These are phyloP conservation scores for Rhincodon typus DNA, from an alignment of 2,797 vertebrate species.

Conservation along the genomic window DNA sequence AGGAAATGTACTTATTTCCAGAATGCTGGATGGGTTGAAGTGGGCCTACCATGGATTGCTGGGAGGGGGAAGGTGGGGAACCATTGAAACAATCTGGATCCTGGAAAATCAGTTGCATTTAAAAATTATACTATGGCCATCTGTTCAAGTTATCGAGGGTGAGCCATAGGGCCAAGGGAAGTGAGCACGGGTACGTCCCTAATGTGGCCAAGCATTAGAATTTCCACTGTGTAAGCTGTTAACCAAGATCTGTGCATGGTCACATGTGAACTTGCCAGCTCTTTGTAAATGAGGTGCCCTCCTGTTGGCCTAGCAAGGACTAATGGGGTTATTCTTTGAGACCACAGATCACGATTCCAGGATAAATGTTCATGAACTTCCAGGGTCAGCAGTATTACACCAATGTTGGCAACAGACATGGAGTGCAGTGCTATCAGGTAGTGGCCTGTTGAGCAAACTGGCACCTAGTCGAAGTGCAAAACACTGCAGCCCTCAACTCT, in stretches of 20 bases:
- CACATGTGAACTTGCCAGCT: background rate
- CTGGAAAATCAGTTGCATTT: background rate
- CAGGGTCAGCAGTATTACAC: background rate
- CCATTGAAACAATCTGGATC: background rate
- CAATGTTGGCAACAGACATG: background rate
- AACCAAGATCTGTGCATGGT: background rate
- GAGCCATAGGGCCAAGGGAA: background rate
- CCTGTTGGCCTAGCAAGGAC: background rate
- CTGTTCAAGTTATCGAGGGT: background rate
- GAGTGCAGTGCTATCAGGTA: background rate
- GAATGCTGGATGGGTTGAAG: background rate
- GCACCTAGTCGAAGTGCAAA: background rate
- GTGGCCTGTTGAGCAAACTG: background rate
- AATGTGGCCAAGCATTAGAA: background rate
- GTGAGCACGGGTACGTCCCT: background rate
- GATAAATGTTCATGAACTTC: background rate
- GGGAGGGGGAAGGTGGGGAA: no score
- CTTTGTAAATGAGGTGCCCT: background rate
- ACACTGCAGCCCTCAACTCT: background rate
- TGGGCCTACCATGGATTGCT: background rate
- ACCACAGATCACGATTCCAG: background rate
- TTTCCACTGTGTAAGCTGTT: background rate
- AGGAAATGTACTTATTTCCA: background rate
- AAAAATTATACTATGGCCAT: background rate
- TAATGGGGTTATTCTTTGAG: background rate